Evolutionary conservation across 2,113 vertebrate genomes (phyloP).

Genomic region (Dasypus novemcinctus): DNA sequence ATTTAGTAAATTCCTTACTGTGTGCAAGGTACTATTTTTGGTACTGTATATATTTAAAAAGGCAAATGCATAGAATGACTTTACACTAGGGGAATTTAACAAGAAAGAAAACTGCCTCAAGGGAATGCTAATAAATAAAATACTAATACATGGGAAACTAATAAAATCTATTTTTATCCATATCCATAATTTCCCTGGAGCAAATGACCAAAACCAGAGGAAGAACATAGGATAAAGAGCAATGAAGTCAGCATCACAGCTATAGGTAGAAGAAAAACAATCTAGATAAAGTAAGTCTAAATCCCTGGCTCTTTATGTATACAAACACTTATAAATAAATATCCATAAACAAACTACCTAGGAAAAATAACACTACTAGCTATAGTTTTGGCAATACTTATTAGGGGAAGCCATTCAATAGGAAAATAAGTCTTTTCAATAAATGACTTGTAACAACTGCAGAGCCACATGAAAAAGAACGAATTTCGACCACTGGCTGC

Average conservation of each 20-base stretch:
- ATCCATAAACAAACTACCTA: background rate
- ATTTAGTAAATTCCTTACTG: background rate
- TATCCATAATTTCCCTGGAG: background rate
- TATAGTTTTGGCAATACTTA: background rate
- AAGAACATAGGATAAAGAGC: background rate
- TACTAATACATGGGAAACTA: background rate
- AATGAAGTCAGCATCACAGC: background rate
- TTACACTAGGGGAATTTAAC: background rate
- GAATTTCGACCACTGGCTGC: background rate
- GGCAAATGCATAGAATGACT: background rate
- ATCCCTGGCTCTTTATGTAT: background rate
- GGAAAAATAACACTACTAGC: background rate
- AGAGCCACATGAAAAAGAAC: background rate
- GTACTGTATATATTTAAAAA: background rate
- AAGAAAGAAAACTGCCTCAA: background rate
- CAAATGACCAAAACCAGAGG: background rate
- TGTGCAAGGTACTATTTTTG: background rate
- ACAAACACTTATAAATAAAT: background rate
- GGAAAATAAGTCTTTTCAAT: background rate
- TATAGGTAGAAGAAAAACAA: background rate
- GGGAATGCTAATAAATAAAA: too few relatives aligned
- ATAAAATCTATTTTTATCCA: background rate
- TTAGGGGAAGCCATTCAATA: background rate
- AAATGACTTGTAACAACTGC: background rate
- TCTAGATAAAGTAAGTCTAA: background rate